Percentiles rank a stretch among this genome's conserved stretches.
Evolutionary conservation across 2,888 invertebrate genomes (phyloP).

Genomic region (Siphonodentalium dalli): DNA sequence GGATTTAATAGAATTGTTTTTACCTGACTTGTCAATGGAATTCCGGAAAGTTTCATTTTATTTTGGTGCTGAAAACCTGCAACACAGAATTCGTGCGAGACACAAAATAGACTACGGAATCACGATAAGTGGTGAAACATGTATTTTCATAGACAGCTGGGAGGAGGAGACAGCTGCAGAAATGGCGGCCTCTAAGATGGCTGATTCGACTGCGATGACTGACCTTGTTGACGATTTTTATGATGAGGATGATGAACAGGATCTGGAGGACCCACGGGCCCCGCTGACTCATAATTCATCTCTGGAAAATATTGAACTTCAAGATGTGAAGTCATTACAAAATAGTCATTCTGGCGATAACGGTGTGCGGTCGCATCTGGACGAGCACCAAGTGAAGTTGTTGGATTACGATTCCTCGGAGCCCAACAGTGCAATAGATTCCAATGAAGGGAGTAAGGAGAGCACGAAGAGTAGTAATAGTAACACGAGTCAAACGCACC

Average conservation of each 20-base stretch:
- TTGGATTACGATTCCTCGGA: no score
- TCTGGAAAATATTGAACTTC: background rate
- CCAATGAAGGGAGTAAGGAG: constrained; percentile 55
- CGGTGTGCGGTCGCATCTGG: no score
- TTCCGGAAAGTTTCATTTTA: constrained; percentile 74
- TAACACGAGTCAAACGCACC: constrained; percentile 53
- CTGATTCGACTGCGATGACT: no score
- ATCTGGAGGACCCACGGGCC: constrained; percentile 23
- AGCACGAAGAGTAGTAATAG: constrained; percentile 56
- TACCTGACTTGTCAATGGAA: constrained; percentile 73
- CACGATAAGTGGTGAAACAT: background rate
- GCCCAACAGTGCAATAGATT: constrained; percentile 49
- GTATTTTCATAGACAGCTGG: background rate
- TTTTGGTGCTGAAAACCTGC: constrained; percentile 47
- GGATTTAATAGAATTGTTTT: constrained; percentile 73
- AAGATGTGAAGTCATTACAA: no score
- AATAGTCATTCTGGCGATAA: no score
- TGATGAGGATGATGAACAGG: constrained; percentile 32
- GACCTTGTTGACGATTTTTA: constrained; percentile 10
- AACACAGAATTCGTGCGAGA: constrained; percentile 11
- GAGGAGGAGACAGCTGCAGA: background rate
- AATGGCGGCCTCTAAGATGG: background rate
- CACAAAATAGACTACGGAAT: background rate
- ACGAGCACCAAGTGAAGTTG: no score
- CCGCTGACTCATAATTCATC: constrained; percentile 15